Percentiles rank a stretch among this genome's conserved stretches.
phyloP scores from a whole-genome alignment of 37 sponge, comb jelly and placozoan genomes.

The Haliclona indistincta region DNA sequence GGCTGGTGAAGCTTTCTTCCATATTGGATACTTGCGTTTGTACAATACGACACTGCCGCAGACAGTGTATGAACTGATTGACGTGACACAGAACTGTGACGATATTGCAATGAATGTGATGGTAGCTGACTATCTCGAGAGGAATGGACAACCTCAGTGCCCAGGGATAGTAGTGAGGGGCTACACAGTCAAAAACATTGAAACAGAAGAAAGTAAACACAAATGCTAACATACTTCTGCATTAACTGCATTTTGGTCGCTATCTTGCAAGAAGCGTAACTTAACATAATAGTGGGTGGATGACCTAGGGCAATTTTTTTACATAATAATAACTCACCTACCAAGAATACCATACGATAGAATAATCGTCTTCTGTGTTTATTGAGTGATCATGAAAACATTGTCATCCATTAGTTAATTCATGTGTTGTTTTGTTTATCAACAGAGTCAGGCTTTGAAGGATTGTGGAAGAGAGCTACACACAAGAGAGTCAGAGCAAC shows the following conservation, averaged over 20 bases:
- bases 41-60: background rate
- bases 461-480: slow-evolving; percentile 33
- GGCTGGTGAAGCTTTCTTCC: slow-evolving; percentile 17
- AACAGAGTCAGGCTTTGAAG: slow-evolving; percentile 24
- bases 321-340: too few relatives aligned
- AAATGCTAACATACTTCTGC: background rate
- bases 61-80: slow-evolving; percentile 15
- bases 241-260: too few relatives aligned
- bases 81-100: slow-evolving; percentile 22
- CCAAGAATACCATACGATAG: too few relatives aligned
- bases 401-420: too few relatives aligned
- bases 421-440: too few relatives aligned
- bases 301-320: too few relatives aligned
- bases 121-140: slow-evolving; percentile 6
- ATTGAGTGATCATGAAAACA: too few relatives aligned
- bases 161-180: too few relatives aligned
- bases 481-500: slow-evolving; percentile 26
- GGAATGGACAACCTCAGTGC: background rate
- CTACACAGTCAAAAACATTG: slow-evolving; percentile 1
- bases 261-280: too few relatives aligned
- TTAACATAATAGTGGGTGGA: too few relatives aligned
- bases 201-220: background rate
- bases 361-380: too few relatives aligned
- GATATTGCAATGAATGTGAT: slow-evolving; percentile 22
- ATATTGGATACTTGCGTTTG: slow-evolving; percentile 4